Evolutionary conservation across 2,113 vertebrate species (phyloP).

Genomic region (Syngnathus typhle): DNA sequence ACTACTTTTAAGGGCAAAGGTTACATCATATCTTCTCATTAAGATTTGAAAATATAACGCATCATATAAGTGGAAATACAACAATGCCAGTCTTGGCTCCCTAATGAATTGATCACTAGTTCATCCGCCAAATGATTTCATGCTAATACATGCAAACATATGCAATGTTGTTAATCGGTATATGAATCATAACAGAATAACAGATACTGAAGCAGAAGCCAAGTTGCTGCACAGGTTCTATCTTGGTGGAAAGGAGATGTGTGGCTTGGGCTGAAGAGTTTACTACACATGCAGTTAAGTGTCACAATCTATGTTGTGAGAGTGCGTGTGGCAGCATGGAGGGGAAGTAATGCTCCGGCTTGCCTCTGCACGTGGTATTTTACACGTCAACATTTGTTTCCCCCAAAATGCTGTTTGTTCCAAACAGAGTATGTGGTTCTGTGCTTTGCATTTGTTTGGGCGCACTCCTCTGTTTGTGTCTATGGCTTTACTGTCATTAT

Average conservation of each 20-base stretch:
- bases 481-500: neutral
- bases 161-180: neutral
- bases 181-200: constrained; percentile 44
- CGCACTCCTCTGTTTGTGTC: neutral
- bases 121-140: constrained; percentile 20
- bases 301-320: constrained; percentile 42
- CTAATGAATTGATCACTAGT: constrained; percentile 10
- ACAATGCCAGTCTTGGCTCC: constrained; percentile 21
- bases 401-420: constrained; percentile 5
- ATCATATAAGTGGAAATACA: constrained; percentile 25
- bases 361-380: constrained; percentile 19
- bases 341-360: constrained; percentile 30
- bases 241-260: constrained; percentile 23
- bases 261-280: constrained; percentile 35
- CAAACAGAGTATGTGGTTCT: constrained; percentile 6
- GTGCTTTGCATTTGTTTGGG: neutral
- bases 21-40: constrained; percentile 34
- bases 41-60: constrained; percentile 16
- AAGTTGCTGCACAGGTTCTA: constrained; percentile 31
- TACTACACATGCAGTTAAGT: constrained; percentile 58
- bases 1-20: constrained; percentile 38
- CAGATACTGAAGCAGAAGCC: constrained; percentile 28
- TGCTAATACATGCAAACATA: constrained; percentile 23
- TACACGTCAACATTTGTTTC: constrained; percentile 19
- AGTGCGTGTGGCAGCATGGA: constrained; percentile 38